Percentiles rank a stretch among this genome's conserved stretches.
These are phyloP conservation scores for Sciurus carolinensis DNA, from an alignment of 2,797 vertebrate species.

Conservation along the genomic window DNA sequence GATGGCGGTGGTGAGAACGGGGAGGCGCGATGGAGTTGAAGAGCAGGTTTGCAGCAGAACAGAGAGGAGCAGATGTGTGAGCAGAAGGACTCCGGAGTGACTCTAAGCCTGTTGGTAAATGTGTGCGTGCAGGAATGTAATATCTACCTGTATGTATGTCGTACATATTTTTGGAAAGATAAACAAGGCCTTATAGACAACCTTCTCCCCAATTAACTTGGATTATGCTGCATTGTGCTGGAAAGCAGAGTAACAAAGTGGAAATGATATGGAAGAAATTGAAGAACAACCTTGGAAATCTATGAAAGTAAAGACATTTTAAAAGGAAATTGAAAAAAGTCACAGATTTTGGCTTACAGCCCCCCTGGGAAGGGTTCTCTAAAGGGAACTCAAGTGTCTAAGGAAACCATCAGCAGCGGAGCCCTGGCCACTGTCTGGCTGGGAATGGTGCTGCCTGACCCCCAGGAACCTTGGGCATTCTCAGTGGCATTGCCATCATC, in stretches of 20 bases:
- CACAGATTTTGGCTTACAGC: not conserved
- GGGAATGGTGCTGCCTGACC: not conserved
- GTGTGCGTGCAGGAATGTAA: not conserved
- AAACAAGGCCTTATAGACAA: not conserved
- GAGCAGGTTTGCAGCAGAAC: not conserved
- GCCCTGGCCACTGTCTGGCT: not conserved
- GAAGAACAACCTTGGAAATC: not conserved
- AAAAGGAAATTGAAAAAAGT: not conserved
- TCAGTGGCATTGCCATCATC: not conserved
- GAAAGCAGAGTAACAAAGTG: not conserved
- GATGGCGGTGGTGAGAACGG: not conserved
- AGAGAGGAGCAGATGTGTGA: not conserved
- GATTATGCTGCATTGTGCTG: not conserved
- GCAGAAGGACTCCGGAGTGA: not conserved
- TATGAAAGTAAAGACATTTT: not conserved
- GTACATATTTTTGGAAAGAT: not conserved
- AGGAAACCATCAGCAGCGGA: not conserved
- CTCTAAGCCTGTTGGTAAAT: not conserved
- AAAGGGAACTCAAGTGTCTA: not conserved
- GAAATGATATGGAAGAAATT: constrained; percentile 14
- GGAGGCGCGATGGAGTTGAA: not conserved
- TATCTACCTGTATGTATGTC: not conserved
- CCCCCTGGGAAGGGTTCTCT: not conserved
- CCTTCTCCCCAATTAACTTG: not conserved
- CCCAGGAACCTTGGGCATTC: not conserved